phyloP scores from a whole-genome alignment of 2,113 vertebrate genomes.

The Copsychus sechellarum region DNA sequence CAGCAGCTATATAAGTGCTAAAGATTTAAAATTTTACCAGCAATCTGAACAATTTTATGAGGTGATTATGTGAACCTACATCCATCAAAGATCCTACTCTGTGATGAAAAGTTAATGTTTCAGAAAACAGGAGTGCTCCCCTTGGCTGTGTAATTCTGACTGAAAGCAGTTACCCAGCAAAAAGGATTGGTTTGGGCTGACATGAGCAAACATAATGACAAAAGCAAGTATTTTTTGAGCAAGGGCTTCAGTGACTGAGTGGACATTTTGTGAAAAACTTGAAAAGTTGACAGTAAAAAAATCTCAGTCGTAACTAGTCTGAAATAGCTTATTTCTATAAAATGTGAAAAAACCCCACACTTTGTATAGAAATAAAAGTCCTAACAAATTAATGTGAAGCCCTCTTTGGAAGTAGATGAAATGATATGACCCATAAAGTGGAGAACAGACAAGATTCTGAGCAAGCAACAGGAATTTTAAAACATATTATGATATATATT shows the following conservation, averaged over 20 bases:
- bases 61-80: neutral
- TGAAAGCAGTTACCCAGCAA: neutral
- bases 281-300: neutral
- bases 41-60: neutral
- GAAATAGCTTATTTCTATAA: neutral
- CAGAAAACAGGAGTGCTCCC: neutral
- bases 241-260: neutral
- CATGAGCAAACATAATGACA: neutral
- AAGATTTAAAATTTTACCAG: slow-evolving; percentile 10
- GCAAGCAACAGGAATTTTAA: neutral
- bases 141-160: neutral
- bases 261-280: neutral
- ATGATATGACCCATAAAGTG: neutral
- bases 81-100: neutral
- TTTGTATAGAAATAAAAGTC: neutral
- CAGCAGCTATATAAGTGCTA: neutral
- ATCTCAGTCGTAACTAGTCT: neutral
- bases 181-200: neutral
- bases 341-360: rapidly evolving
- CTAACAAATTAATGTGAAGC: neutral
- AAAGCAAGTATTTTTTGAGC: neutral
- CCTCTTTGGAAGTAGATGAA: neutral
- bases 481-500: neutral
- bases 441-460: neutral
- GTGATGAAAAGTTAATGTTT: slow-evolving; percentile 3